phyloP scores from a whole-genome alignment of 2,888 invertebrate species.

The Coenonympha glycerion region DNA sequence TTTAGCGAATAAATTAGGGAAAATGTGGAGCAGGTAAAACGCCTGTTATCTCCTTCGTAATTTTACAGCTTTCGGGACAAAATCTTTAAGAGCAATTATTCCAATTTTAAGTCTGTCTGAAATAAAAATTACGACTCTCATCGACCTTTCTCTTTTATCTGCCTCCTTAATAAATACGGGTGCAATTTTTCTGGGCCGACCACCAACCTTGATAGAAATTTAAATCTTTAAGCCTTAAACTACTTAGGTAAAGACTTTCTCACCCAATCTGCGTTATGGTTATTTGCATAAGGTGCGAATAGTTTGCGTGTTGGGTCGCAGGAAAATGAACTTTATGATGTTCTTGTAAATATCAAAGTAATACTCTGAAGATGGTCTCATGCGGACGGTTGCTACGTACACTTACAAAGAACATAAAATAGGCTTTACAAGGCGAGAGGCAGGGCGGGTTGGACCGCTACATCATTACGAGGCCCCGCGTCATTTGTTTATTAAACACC shows the following conservation, averaged over 20 bases:
- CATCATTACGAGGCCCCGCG: slow-evolving; percentile 65
- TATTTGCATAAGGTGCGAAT: slow-evolving; percentile 11
- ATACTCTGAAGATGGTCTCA: slow-evolving; percentile 17
- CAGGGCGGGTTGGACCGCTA: slow-evolving; percentile 46
- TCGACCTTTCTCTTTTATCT: slow-evolving; percentile 7
- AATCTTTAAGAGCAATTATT: slow-evolving; percentile 50
- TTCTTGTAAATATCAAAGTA: slow-evolving; percentile 21
- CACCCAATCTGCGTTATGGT: slow-evolving; percentile 9
- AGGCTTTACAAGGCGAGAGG: slow-evolving; percentile 47
- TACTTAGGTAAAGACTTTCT: slow-evolving; percentile 3
- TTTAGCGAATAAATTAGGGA: slow-evolving; percentile 61
- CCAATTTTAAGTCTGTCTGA: slow-evolving; percentile 36
- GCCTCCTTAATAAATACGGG: background rate
- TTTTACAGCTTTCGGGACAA: slow-evolving; percentile 48
- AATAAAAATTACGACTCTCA: slow-evolving; percentile 31
- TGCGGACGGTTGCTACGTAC: slow-evolving; percentile 21
- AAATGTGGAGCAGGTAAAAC: slow-evolving; percentile 45
- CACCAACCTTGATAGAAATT: background rate
- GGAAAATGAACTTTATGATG: slow-evolving; percentile 18
- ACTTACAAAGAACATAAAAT: slow-evolving; percentile 51
- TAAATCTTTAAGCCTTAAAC: slow-evolving; percentile 4
- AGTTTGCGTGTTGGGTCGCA: background rate
- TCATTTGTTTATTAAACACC: slow-evolving; percentile 75
- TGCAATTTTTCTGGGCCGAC: background rate
- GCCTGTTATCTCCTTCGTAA: slow-evolving; percentile 54